phyloP scores from a whole-genome alignment of 1,140 invertebrate species.

The Apis florea region DNA sequence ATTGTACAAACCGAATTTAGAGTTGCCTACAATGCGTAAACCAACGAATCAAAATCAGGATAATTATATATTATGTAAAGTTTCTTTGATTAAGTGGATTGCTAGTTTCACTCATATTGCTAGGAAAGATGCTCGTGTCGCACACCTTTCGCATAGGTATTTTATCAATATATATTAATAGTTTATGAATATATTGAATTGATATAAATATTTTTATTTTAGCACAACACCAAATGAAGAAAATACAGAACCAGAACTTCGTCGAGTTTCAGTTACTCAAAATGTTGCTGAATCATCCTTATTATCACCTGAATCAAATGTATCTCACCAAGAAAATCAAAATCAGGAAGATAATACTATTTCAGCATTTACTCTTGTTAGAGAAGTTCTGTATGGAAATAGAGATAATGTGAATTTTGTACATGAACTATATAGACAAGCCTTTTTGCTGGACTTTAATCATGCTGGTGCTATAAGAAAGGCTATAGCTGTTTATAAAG shows the following conservation, averaged over 20 bases:
- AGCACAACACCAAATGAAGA: constrained; percentile 75
- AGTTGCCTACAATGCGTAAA: constrained; percentile 82
- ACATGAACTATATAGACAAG: constrained; percentile 96
- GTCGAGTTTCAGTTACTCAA: constrained; percentile 75
- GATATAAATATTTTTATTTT: constrained; percentile 13
- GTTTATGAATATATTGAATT: neutral
- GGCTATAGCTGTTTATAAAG: constrained; percentile 96
- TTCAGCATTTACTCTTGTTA: constrained; percentile 84
- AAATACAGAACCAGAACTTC: constrained; percentile 71
- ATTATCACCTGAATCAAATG: constrained; percentile 70
- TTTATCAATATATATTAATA: neutral
- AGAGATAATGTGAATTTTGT: constrained; percentile 97
- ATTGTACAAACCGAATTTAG: constrained; percentile 92
- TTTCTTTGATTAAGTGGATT: constrained; percentile 94
- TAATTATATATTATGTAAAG: constrained; percentile 87
- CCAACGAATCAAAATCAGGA: constrained; percentile 81
- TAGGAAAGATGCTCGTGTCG: constrained; percentile 81
- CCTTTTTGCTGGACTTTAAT: constrained; percentile 93
- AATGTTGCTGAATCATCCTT: constrained; percentile 71
- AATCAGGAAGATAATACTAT: constrained; percentile 74
- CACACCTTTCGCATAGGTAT: constrained; percentile 74
- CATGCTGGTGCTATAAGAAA: constrained; percentile 93
- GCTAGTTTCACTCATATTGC: constrained; percentile 90
- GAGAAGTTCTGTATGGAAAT: constrained; percentile 92
- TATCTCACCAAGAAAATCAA: constrained; percentile 68